Evolutionary conservation across 2,797 vertebrate species (phyloP).

Genomic region (Acanthurus leucopareius): DNA sequence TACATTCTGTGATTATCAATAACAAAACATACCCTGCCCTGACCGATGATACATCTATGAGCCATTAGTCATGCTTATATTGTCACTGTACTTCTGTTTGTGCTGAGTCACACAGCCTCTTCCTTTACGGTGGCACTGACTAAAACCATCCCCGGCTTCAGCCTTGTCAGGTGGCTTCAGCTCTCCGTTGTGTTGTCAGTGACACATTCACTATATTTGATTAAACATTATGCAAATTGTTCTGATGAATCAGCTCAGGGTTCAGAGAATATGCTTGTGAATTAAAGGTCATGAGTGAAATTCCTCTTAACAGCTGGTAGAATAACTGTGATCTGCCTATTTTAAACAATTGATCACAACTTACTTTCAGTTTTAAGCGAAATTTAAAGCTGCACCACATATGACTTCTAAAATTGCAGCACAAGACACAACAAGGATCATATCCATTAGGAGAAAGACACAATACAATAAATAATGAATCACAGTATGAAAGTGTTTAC

Average conservation of each 20-base stretch:
- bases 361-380: conserved; percentile 17
- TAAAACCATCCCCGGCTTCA: conserved; percentile 8
- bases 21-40: conserved; percentile 9
- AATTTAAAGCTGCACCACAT: conserved; percentile 3
- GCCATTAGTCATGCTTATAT: conserved; percentile 46
- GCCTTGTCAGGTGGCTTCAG: background rate
- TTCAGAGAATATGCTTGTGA: conserved; percentile 31
- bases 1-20: conserved; percentile 29
- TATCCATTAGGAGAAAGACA: background rate
- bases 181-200: conserved; percentile 14
- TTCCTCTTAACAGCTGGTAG: conserved; percentile 35
- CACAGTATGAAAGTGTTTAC: background rate
- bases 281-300: conserved; percentile 43
- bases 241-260: conserved; percentile 23
- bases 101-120: conserved; percentile 37
- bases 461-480: background rate
- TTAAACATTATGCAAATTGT: conserved; percentile 1
- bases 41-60: conserved; percentile 23
- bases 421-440: background rate
- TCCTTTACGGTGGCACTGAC: conserved; percentile 18
- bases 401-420: background rate
- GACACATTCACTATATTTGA: conserved; percentile 4
- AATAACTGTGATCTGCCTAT: conserved; percentile 21
- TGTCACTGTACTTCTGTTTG: conserved; percentile 29
- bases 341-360: conserved; percentile 28